These are phyloP conservation scores for Pseudochaenichthys georgianus DNA, from an alignment of 2,797 vertebrate species.

Conservation along the genomic window DNA sequence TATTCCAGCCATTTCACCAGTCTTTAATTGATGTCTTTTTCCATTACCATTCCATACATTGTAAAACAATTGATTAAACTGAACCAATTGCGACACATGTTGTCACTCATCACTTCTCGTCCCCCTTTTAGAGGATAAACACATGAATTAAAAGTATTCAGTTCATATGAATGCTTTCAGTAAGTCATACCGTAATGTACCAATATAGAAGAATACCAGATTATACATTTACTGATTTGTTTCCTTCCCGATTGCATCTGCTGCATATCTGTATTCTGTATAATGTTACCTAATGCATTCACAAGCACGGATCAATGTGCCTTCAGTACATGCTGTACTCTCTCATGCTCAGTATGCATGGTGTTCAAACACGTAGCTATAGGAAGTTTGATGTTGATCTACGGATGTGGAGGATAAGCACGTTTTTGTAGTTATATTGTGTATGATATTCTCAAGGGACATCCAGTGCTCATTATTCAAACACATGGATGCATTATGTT, in stretches of 20 bases:
- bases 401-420: neutral
- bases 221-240: neutral
- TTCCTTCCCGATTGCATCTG: neutral
- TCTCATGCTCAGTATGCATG: neutral
- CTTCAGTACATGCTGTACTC: neutral
- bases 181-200: no score
- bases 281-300: neutral
- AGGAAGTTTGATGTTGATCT: neutral
- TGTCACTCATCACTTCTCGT: neutral
- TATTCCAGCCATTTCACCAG: no score
- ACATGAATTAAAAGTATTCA: neutral
- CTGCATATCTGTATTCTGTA: neutral
- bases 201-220: no score
- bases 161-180: no score
- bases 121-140: neutral
- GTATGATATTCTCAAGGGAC: neutral
- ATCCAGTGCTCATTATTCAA: neutral
- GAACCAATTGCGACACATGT: neutral
- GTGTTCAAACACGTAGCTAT: neutral
- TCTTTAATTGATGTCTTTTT: no score
- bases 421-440: neutral
- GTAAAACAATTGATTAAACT: no score
- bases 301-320: no score
- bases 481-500: neutral
- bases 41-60: no score